Percentiles rank a stretch among this genome's conserved stretches.
phyloP scores from a whole-genome alignment of 2,797 vertebrate genomes.

The Labroides dimidiatus region DNA sequence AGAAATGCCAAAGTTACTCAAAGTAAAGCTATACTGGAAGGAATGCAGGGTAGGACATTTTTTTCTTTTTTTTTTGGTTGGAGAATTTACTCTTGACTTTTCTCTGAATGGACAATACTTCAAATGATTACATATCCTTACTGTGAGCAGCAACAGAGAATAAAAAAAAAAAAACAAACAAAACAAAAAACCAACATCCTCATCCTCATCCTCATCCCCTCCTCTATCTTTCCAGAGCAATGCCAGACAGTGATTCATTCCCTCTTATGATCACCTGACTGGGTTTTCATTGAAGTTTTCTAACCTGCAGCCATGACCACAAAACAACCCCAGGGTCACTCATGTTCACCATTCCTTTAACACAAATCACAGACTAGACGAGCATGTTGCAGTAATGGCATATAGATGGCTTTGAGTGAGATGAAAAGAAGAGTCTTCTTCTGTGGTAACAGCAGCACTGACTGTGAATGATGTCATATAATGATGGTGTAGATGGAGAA shows the following conservation, averaged over 20 bases:
- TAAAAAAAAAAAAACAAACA: not conserved
- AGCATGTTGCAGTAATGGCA: constrained; percentile 1
- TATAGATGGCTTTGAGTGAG: not conserved
- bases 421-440: constrained; percentile 10
- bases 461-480: constrained; percentile 50
- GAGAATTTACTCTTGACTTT: too few relatives aligned
- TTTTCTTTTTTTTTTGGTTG: too few relatives aligned
- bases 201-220: constrained; percentile 20
- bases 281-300: constrained; percentile 42
- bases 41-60: too few relatives aligned
- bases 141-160: too few relatives aligned
- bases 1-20: too few relatives aligned
- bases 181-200: not conserved
- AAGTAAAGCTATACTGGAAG: too few relatives aligned
- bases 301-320: constrained; percentile 45
- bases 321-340: constrained; percentile 21
- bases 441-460: constrained; percentile 15
- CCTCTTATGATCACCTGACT: constrained; percentile 48
- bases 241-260: constrained; percentile 71
- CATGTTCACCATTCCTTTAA: constrained; percentile 14
- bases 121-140: too few relatives aligned
- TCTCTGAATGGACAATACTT: too few relatives aligned
- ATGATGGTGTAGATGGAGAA: constrained; percentile 34
- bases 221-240: constrained; percentile 5
- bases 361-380: constrained; percentile 53